Evolutionary conservation across 2,888 invertebrate species (phyloP), one percentile per base, ranked within the genome.

Genomic region (Amorpha juglandis): DNA sequence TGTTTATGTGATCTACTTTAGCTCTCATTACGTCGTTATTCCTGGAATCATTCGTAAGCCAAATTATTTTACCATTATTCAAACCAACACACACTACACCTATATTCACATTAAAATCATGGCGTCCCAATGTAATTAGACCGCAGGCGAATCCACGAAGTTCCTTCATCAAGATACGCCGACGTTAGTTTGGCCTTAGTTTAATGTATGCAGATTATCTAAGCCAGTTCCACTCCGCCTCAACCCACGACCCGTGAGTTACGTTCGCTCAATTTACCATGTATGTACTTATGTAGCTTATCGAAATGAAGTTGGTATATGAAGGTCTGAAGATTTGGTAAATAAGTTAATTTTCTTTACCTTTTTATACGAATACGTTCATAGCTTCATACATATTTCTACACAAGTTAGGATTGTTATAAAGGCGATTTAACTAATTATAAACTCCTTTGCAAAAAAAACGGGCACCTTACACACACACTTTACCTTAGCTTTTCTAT

Each of bases 201-300:
- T 92, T 93, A 93, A 93, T 92, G 89, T 92, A 93, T 93, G 92
- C 92, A 92, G 90, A 92, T 92, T 93, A 93, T 91, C 92, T 93
- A 92, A 92, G 91, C 90, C 89, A 91, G 86, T 89, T 89, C 84
- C 80, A 81, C 72, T 75, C 79, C 79, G 79, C 76, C 77, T 75
- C 76, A 74, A 77, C 76, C 75, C 74, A 74, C 75, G 66, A 68
- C 77, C 75, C 71, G 75, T 74, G 77, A 77, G 78, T 82, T 83
- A 85, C 83, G 83, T 87, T 82, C 78, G 82, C 86, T 83, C 85
- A 87, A 88, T 86, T 88, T 86, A 80, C 81, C 71, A 58, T 35
- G 14, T 63, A 58, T 55, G 55, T 63, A 21, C 19, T 19, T 7
- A 47, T 47, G 27, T 16, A 27, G 27, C 14, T 53, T 58, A 65